Conservation (phyloP, 2,888 invertebrate species). For the Uloborus plumipes region DNA sequence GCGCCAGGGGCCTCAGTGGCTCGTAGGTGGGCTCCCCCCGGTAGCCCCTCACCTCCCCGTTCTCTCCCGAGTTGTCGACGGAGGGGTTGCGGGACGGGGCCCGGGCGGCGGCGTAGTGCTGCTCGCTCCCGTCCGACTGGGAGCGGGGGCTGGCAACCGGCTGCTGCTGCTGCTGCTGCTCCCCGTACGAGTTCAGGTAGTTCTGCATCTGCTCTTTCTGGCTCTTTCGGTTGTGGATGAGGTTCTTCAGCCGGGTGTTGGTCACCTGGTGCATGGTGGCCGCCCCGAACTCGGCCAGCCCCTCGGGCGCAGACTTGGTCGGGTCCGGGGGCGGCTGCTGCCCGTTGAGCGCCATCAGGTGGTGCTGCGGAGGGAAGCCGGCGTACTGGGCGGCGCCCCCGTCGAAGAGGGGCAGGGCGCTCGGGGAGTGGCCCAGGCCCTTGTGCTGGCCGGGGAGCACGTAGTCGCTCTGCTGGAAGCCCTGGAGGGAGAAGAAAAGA, state of each 20-base stretch:
- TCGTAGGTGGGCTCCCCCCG: constrained; percentile 51
- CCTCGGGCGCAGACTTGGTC: constrained; percentile 31
- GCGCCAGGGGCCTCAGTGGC: constrained; percentile 41
- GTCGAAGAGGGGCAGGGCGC: constrained; percentile 35
- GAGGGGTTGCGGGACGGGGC: constrained; percentile 31
- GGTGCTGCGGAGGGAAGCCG: constrained; percentile 47
- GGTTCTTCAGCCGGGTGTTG: constrained; percentile 66
- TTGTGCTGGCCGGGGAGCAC: constrained; percentile 34
- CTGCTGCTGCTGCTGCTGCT: too few species aligned
- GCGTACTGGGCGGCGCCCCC: constrained; percentile 44
- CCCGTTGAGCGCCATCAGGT: constrained; percentile 50
- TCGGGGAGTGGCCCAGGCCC: constrained; percentile 31
- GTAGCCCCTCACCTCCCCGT: constrained; percentile 16
- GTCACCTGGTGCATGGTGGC: constrained; percentile 65
- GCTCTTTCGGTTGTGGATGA: constrained; percentile 66
- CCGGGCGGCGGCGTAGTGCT: constrained; percentile 15
- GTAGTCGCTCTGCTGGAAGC: constrained; percentile 45
- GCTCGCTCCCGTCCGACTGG: constrained; percentile 36
- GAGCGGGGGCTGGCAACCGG: constrained; percentile 23
- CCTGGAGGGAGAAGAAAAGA: constrained; percentile 18
- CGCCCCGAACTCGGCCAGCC: constrained; percentile 29
- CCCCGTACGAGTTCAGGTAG: constrained; percentile 23
- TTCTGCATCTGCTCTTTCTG: constrained; percentile 65
- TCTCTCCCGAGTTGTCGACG: constrained; percentile 22
- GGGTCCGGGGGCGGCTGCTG: constrained; percentile 44